phyloP scores from a whole-genome alignment of 1,140 invertebrate species.

The Pseudomyrmex dendroicus region DNA sequence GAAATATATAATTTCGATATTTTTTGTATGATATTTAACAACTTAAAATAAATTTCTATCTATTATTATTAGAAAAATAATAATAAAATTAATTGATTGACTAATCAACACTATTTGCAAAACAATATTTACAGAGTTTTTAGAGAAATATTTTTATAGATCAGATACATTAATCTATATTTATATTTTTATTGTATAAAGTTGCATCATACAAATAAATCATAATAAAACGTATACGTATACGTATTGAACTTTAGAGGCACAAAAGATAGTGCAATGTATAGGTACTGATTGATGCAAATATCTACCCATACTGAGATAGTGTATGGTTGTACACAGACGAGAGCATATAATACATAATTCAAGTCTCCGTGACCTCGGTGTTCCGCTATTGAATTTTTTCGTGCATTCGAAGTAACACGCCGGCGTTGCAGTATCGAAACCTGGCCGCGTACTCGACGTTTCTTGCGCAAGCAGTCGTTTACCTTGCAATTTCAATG shows the following conservation, averaged over 20 bases:
- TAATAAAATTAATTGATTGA: too few species aligned
- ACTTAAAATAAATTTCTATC: too few species aligned
- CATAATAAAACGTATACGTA: too few species aligned
- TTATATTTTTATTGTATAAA: too few species aligned
- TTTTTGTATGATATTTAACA: too few species aligned
- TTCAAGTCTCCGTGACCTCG: conserved; percentile 29
- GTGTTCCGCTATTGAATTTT: conserved; percentile 41
- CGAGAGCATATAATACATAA: conserved; percentile 9
- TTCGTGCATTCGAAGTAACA: conserved; percentile 42
- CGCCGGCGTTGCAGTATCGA: conserved; percentile 48
- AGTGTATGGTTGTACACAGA: not conserved
- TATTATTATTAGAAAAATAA: too few species aligned
- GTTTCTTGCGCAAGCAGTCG: conserved; percentile 58
- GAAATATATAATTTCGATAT: too few species aligned
- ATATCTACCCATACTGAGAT: conserved; percentile 10
- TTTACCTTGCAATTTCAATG: conserved; percentile 57
- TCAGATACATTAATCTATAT: too few species aligned
- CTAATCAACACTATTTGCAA: too few species aligned
- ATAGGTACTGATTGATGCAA: not conserved
- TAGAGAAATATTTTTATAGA: too few species aligned
- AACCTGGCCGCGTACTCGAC: conserved; percentile 34
- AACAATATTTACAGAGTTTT: too few species aligned
- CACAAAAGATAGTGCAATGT: not conserved
- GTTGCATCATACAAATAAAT: too few species aligned
- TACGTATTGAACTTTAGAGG: not conserved